Evolutionary conservation across 2,113 vertebrate genomes (phyloP), one percentile per base, ranked within the genome.

Genomic region (Hoplias malabaricus): DNA sequence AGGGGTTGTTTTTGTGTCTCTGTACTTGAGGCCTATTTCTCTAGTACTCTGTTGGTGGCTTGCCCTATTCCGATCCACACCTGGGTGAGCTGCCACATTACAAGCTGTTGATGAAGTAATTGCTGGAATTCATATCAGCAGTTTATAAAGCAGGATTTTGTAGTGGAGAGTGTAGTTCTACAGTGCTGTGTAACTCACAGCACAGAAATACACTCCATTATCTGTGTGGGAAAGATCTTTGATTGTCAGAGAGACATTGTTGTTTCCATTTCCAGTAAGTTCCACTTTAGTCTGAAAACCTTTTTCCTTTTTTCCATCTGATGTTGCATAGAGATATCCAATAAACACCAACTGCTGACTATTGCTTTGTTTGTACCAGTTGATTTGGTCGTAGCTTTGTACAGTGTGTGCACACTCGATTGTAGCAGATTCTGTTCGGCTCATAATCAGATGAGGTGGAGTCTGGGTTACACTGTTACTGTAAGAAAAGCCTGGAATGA

Each of bases 151-250:
- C n/a, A n/a, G n/a, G n/a, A n/a, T n/a, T n/a, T 19, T 38, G 21
- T 9, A 33, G 31, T 2, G 13, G 13, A 27, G 19, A n/a, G n/a
- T n/a, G n/a, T 50, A 48, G 9, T 56, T 42, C 13, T 53, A 13
- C 23, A 27, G 16, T 56, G 69, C 79, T 62, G 80, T 82, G 69
- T 82, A 42, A 67, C 33, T 40, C 1, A 69, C 80, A 66, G 80
- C 80, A 67, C 80, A 77, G 43, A 77, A 81, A 65, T 81, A 81
- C 42, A 77, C 73, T 11, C 31, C 68, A 14, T 19, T 77, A 68
- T 77, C 79, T 5, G 12, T 21, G 23, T 7, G 0, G 1, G 33
- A 2, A 5, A 78, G 63, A 78, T 16, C 7, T 42, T 61, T 63
- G 31, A 82, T 67, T 8, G 25, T 42, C 38, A 78, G n/a, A 27